Evolutionary conservation across 2,797 vertebrate species (phyloP).

Genomic region (Sternotherus odoratus): DNA sequence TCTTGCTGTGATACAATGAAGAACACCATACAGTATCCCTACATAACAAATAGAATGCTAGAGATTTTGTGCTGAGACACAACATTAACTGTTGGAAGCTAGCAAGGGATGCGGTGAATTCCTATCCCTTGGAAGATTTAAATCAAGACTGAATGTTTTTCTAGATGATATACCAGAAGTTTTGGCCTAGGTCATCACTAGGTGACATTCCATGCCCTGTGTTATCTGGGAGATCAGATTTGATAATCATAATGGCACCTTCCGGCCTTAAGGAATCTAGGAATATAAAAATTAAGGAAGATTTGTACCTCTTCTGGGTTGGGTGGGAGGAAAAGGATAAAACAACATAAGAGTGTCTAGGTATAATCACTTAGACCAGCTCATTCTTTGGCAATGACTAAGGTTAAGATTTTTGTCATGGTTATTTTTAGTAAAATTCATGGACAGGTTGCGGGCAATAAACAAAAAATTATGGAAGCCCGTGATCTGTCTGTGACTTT

Average conservation of each 20-base stretch:
- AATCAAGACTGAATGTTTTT: slow-evolving; percentile 19
- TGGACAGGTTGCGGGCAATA: too few species aligned
- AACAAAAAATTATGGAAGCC: too few species aligned
- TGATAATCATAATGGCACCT: neutral
- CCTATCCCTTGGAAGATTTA: neutral
- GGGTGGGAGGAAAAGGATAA: slow-evolving; percentile 18
- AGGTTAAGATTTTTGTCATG: too few species aligned
- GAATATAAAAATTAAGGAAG: neutral
- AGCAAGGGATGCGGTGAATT: slow-evolving; percentile 12
- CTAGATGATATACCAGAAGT: slow-evolving; percentile 11
- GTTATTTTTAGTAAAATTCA: too few species aligned
- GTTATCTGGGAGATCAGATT: neutral
- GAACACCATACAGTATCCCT: too few species aligned
- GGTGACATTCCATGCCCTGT: neutral
- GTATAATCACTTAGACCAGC: slow-evolving; percentile 13
- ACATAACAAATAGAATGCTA: slow-evolving; percentile 54
- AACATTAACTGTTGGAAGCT: slow-evolving; percentile 47
- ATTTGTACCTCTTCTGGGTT: slow-evolving; percentile 12
- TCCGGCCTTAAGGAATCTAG: slow-evolving; percentile 8
- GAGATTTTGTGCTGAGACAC: slow-evolving; percentile 49
- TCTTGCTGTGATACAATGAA: slow-evolving; percentile 25
- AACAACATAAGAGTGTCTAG: slow-evolving; percentile 8
- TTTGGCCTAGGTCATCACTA: neutral
- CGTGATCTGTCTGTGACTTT: too few species aligned
- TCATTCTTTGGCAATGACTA: slow-evolving; percentile 24